Percentiles rank a stretch among this genome's conserved stretches.
phyloP scores from a whole-genome alignment of 2,888 invertebrate species.

The Stenoptilia bipunctidactyla region DNA sequence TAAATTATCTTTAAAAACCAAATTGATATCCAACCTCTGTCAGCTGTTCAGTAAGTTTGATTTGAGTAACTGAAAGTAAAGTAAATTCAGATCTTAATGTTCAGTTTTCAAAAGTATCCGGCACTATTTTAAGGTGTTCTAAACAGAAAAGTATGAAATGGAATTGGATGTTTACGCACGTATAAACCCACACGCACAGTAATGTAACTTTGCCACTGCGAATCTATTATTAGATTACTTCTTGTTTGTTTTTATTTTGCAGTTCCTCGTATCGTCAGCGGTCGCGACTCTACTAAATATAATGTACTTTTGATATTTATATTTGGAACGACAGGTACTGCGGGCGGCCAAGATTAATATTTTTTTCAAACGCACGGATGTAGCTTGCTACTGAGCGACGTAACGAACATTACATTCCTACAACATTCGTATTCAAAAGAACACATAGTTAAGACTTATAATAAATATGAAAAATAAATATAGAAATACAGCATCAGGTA shows the following conservation, averaged over 20 bases:
- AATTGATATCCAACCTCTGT: no score
- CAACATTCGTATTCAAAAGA: slow-evolving; percentile 28
- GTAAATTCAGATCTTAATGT: no score
- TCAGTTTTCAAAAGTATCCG: no score
- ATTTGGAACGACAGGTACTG: slow-evolving; percentile 49
- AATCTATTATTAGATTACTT: no score
- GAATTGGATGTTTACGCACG: no score
- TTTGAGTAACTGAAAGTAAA: no score
- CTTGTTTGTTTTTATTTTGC: slow-evolving; percentile 19
- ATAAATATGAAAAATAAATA: slow-evolving; percentile 48
- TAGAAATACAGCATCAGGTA: slow-evolving; percentile 39
- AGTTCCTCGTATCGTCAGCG: slow-evolving; percentile 29
- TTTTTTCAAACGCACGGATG: slow-evolving; percentile 26
- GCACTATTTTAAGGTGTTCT: no score
- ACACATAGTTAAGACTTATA: slow-evolving; percentile 12
- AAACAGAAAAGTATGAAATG: no score
- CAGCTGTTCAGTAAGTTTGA: no score
- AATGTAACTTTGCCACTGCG: no score
- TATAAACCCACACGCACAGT: no score
- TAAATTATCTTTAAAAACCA: no score
- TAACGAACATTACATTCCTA: slow-evolving; percentile 32
- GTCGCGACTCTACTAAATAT: slow-evolving; percentile 51
- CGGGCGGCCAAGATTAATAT: slow-evolving; percentile 43
- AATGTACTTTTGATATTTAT: slow-evolving; percentile 48
- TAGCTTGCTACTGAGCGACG: slow-evolving; percentile 15